Evolutionary conservation across 2,888 invertebrate genomes (phyloP), one percentile per base, ranked within the genome.

Genomic region (Aphidoletes aphidimyza): DNA sequence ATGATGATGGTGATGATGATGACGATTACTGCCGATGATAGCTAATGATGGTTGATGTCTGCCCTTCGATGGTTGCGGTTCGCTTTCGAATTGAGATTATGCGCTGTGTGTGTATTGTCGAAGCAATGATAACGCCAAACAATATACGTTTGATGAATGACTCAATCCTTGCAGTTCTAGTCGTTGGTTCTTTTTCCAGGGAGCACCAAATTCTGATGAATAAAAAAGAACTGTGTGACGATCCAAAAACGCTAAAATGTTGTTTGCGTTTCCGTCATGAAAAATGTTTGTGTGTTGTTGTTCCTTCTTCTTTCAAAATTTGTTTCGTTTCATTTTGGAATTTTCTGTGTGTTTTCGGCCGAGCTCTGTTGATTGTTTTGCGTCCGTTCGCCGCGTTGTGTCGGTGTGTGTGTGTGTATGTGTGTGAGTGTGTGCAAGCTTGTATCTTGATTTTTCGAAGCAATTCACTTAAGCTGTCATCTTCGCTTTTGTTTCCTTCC

Each of bases 381-480:
- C 30, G 34, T 9, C 6, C 22, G n/a, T 3, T 54, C 14, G 69
- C 34, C 5, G 5, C 14, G 54, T 2, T 26, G 9, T 47, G 47
- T 47, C 8, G 9, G 8, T n/a, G 19, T 26, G 54, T 22, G 5
- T 54, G 6, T 54, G 54, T 54, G 54, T 22, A 3, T 54, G 2
- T 54, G 54, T 22, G n/a, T n/a, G 22, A 5, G 54, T 22, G 3
- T 26, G 3, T 22, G n/a, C n/a, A n/a, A n/a, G n/a, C 22, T 54
- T 2, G 8, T 47, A 11, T 54, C 26, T 26, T 54, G 5, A 22
- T 54, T 54, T 22, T 69, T 69, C 5, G 54, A 69, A 69, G 69
- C 69, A 69, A 69, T 69, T 69, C 69, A 69, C 69, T 69, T 69
- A 69, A 69, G 69, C 69, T 69, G 69, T 69, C 69, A 69, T 69